Percentiles rank a stretch among this genome's conserved stretches.
These are phyloP conservation scores for Montipora cactus DNA, from an alignment of 64 coral and sea anemone species.

Conservation along the genomic window DNA sequence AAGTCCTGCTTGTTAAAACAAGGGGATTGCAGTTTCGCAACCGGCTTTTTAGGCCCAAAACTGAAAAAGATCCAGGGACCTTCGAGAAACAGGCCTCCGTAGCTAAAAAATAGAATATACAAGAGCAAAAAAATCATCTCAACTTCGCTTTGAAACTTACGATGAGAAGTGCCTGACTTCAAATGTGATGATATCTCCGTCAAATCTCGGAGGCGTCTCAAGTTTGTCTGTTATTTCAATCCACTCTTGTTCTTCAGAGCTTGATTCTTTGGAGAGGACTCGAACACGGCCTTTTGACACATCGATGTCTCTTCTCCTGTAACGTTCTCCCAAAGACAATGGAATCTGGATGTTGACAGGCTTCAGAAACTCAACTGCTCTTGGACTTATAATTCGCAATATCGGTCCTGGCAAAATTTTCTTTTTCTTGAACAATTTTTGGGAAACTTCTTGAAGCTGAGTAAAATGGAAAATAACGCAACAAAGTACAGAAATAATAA, in stretches of 20 bases:
- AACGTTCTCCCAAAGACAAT: not conserved
- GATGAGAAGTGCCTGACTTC: not conserved
- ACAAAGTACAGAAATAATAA: too few species aligned
- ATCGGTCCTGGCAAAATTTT: constrained; percentile 11
- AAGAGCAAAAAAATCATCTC: not conserved
- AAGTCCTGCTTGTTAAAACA: too few species aligned
- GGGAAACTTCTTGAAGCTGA: not conserved
- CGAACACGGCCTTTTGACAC: not conserved
- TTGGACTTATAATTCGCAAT: not conserved
- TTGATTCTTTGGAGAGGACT: not conserved
- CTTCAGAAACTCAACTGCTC: not conserved
- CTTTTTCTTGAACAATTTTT: not conserved
- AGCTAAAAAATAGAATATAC: too few species aligned
- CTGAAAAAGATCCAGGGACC: too few species aligned
- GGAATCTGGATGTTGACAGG: not conserved
- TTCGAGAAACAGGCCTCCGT: too few species aligned
- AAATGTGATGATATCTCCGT: not conserved
- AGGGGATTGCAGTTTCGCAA: too few species aligned
- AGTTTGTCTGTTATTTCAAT: constrained; percentile 2
- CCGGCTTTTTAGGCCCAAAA: too few species aligned
- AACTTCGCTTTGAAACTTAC: not conserved
- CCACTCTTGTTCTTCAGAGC: not conserved
- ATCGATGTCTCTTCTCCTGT: not conserved
- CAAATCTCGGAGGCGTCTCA: not conserved
- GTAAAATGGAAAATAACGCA: too few species aligned